Evolutionary conservation across 2,113 vertebrate species (phyloP).

Genomic region (Isurus oxyrinchus): DNA sequence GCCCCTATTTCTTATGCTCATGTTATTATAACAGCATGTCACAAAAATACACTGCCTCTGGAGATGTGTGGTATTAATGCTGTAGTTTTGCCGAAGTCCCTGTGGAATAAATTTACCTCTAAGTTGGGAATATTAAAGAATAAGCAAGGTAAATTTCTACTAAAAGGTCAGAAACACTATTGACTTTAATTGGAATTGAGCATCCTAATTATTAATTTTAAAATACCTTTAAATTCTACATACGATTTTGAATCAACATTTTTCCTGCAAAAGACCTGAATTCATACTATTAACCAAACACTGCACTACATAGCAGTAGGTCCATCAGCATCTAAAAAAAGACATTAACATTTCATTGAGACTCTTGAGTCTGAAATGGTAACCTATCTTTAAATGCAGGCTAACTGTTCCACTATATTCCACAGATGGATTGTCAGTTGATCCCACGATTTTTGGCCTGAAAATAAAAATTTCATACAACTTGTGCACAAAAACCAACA

Average conservation of each 20-base stretch:
- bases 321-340: background rate
- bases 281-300: background rate
- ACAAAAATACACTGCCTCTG: no score
- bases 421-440: background rate
- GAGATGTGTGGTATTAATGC: no score
- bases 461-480: background rate
- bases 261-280: background rate
- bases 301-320: background rate
- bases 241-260: background rate
- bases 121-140: no score
- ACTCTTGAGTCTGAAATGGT: background rate
- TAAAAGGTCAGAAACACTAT: background rate
- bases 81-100: no score
- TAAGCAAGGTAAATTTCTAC: background rate
- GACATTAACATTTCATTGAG: background rate
- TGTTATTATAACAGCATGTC: no score
- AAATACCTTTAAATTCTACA: background rate
- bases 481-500: background rate
- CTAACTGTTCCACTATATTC: background rate
- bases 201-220: background rate
- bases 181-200: background rate
- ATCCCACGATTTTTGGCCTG: background rate
- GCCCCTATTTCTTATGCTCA: no score
- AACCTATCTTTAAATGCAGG: background rate
- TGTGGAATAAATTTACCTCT: no score